Evolutionary conservation across 1,140 invertebrate species (phyloP), one percentile per base, ranked within the genome.

Genomic region (Psilanteris sp.): DNA sequence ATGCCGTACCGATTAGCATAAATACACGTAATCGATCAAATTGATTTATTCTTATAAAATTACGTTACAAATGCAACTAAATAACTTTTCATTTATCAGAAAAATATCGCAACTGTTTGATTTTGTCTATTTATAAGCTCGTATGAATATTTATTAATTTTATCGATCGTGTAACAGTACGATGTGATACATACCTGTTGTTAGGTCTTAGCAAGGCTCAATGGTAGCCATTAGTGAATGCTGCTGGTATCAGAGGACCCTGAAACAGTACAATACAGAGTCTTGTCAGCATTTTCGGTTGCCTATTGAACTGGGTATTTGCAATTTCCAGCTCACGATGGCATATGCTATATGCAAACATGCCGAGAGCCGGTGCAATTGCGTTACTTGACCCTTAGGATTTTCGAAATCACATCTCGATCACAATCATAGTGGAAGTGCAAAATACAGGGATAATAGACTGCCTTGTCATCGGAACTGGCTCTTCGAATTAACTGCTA

Each of bases 181-280:
- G 46, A 67, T 46, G 54, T 52, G 72, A 80, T 78, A 84, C 81
- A 41, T 84, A 89, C 87, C 84, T 89, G 83, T 83, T 87, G 81
- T 88, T 86, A 82, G 83, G 78, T 82, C 81, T 82, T 85, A 91
- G 90, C 90, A 83, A 87, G 81, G 86, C 92, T 96, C 94, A 96
- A 93, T 96, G 95, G 91, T 96, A 96, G 91, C 95, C 95, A 91
- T 96, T 96, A 91, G 94, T 96, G 91, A 96, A 96, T 90, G 94
- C 94, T 90, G 94, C 94, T 91, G 94, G 94, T 92, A 96, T 96
- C 91, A 96, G 90, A 88, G 95, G 94, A 88, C 94, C 95, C 95
- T 96, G 92, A 77, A 89, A 87, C 79, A 86, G 52, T 39, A 80
- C 68, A 75, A 78, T 73, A 67, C 52, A 18, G 62, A 78, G 61